Evolutionary conservation across 2,888 invertebrate genomes (phyloP), one percentile per base, ranked within the genome.

Genomic region (Pecten maximus): DNA sequence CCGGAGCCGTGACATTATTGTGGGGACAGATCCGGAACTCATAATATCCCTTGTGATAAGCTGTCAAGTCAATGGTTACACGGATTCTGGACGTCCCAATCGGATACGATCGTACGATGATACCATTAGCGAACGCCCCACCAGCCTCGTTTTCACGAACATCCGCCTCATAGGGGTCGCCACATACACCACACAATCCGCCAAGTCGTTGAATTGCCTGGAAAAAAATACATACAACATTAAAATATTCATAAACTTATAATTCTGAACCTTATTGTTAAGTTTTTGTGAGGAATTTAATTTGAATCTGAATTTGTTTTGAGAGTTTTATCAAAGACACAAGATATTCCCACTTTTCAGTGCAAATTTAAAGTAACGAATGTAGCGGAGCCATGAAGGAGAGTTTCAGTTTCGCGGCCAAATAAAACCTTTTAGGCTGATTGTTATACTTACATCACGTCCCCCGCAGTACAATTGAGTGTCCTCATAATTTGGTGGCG

Each of bases 101-200:
- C 2, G 93, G 92, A 87, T 93, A 93, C 1, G 91, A 91, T 40
- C 92, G 92, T 2, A 93, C 91, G n/a, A 94, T 93, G 19, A 93
- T 93, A 23, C 94, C 94, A 87, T 91, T 91, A 89, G 93, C 94
- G 90, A 92, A 94, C 86, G 87, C 91, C 0, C 94, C 94, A 12
- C 93, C 93, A 8, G 94, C 92, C 87, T 94, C 94, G 89, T 94
- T 93, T 39, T 92, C 91, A 40, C 93, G 92, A 54, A 92, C 90
- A 87, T 87, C 50, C 16, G 90, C 91, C 90, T 93, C 92, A 91
- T 91, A 93, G 2, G 92, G 91, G 74, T 94, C 94, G 1, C 94
- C 94, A 86, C 94, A 94, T n/a, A 93, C 92, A 40, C 94, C 94
- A 88, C 94, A 94, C 87, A 90, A 89, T 23, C 94, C 94, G n/a